Evolutionary conservation across 2,888 invertebrate species (phyloP).

Genomic region (Metacarcinus magister): DNA sequence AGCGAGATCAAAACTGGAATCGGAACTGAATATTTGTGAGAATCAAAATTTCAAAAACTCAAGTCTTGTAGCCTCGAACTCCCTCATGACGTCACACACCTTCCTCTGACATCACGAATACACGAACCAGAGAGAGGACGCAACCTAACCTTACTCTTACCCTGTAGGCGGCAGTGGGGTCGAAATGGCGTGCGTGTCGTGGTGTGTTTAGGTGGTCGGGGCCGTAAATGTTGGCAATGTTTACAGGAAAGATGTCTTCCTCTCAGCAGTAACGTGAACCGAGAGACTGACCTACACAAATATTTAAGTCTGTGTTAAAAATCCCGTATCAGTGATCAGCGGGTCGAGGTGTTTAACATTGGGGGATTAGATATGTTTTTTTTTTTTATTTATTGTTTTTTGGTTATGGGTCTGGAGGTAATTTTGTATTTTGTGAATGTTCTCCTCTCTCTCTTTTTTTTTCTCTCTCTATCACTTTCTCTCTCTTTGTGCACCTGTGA

Average conservation of each 20-base stretch:
- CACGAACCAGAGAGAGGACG: not conserved
- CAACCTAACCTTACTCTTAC: not conserved
- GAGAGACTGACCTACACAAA: slow-evolving; percentile 72
- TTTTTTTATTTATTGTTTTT: not conserved
- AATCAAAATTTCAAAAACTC: not conserved
- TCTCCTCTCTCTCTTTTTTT: slow-evolving; percentile 7
- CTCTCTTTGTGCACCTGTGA: slow-evolving; percentile 5
- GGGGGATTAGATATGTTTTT: not conserved
- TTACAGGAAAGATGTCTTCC: slow-evolving; percentile 72
- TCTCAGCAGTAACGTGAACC: slow-evolving; percentile 73
- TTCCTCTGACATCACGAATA: slow-evolving; percentile 27
- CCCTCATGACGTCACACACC: slow-evolving; percentile 49
- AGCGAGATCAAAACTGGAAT: not conserved
- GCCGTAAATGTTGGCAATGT: slow-evolving; percentile 74
- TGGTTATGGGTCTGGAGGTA: no score
- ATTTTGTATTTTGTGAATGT: not conserved
- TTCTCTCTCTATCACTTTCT: slow-evolving; percentile 30
- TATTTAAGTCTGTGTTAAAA: slow-evolving; percentile 76
- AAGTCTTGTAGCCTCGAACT: not conserved
- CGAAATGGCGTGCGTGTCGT: slow-evolving; percentile 4
- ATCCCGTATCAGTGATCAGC: slow-evolving; percentile 69
- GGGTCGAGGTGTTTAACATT: not conserved
- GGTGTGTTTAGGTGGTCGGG: slow-evolving; percentile 72
- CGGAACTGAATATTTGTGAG: slow-evolving; percentile 22
- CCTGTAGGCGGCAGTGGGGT: not conserved